Evolutionary conservation across 2,113 vertebrate species (phyloP), one percentile per base, ranked within the genome.

Genomic region (Heloderma charlesbogerti): DNA sequence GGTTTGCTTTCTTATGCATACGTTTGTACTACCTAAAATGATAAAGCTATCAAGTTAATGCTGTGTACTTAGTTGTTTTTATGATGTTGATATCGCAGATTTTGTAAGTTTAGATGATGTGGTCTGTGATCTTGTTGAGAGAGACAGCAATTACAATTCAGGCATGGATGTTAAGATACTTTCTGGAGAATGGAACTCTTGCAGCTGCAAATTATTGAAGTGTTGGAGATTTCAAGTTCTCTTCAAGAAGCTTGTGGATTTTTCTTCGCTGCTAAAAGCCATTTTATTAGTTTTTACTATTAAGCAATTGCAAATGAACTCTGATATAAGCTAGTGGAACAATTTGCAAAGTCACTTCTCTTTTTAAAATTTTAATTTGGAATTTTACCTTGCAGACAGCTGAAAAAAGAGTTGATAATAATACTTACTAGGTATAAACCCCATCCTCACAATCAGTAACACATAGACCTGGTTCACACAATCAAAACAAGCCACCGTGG

Each of bases 51-150:
- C 60, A 8, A 84, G 12, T 81, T 25, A 66, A 1, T 66, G 12
- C 83, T 34, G 0, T 75, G 25, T 15, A 0, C 5, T 69, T 72
- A 31, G 29, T 0, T 45, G 37, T n/a, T 78, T 90, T 87, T n/a
- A 51, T 84, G 37, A 72, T 92, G 51, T 29, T 54, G 20, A 40
- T 0, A 2, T 34, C n/a, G 85, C 69, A 51, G 54, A 83, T 43
- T 91, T 89, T 87, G 31, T 67, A 13, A 77, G 45, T 83, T 15
- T 48, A 69, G 48, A 45, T 48, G 12, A 79, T 75, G 34, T 79
- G 48, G 63, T 92, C 86, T 13, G 80, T 89, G 75, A 54, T 67
- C 40, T 12, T 66, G 34, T 91, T n/a, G 40, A 57, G 54, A 85
- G 45, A 60, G 37, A 85, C 54, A 60, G 71, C 25, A 84, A 6